phyloP scores from a whole-genome alignment of 2,797 vertebrate genomes.

The Meda fulgida region DNA sequence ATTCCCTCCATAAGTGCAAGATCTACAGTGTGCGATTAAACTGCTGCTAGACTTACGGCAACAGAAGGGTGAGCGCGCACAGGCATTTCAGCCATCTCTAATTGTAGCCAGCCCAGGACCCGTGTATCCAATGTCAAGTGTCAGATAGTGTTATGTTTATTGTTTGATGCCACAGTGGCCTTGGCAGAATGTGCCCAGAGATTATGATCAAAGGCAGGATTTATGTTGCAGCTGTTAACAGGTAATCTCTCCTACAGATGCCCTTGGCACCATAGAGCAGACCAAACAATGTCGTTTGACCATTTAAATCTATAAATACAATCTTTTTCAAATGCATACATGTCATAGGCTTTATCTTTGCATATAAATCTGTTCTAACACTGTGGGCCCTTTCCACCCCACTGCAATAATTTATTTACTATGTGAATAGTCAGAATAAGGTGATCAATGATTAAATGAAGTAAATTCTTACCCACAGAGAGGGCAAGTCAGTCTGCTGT shows the following conservation, averaged over 20 bases:
- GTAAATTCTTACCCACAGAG: conserved; percentile 80
- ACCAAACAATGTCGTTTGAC: conserved; percentile 4
- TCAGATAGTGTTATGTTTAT: conserved; percentile 38
- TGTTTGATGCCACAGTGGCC: conserved; percentile 51
- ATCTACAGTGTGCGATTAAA: conserved; percentile 41
- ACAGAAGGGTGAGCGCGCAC: conserved; percentile 24
- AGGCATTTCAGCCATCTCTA: conserved; percentile 49
- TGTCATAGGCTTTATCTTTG: neutral
- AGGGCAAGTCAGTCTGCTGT: conserved; percentile 79
- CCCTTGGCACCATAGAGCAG: conserved; percentile 25
- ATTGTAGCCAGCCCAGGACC: conserved; percentile 38
- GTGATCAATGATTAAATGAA: neutral
- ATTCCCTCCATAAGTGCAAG: conserved; percentile 38
- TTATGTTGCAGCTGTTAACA: conserved; percentile 66
- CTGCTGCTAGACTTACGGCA: conserved; percentile 39
- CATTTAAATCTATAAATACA: conserved; percentile 40
- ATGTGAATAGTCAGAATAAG: neutral
- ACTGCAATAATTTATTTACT: neutral
- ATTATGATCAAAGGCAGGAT: conserved; percentile 60
- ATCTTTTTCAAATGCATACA: conserved; percentile 36
- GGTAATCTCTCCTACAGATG: conserved; percentile 37
- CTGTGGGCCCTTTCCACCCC: neutral
- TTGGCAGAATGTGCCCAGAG: conserved; percentile 49
- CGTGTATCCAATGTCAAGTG: conserved; percentile 41
- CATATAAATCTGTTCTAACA: neutral